Evolutionary conservation across 2,888 invertebrate genomes (phyloP).

Genomic region (Ctena decussata): DNA sequence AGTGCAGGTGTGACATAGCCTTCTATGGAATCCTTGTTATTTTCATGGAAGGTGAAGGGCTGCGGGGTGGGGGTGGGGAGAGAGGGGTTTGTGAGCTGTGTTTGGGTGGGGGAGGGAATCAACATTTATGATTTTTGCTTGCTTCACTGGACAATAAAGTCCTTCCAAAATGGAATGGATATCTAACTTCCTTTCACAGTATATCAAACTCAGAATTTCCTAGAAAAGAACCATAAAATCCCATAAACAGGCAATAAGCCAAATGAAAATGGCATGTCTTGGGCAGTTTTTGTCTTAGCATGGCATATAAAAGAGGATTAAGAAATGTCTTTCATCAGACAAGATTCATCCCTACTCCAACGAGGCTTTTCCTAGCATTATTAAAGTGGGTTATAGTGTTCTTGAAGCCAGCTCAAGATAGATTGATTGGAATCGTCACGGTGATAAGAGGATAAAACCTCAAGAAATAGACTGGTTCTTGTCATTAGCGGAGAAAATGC

Average conservation of each 20-base stretch:
- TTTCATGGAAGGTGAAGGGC: too few relatives aligned
- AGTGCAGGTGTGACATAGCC: too few relatives aligned
- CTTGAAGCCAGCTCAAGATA: constrained; percentile 39
- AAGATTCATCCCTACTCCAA: neutral
- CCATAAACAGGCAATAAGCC: neutral
- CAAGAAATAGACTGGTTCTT: constrained; percentile 46
- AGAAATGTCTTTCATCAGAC: neutral
- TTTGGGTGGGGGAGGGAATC: too few relatives aligned
- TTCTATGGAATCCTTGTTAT: too few relatives aligned
- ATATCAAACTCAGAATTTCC: too few relatives aligned
- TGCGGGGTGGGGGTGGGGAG: too few relatives aligned
- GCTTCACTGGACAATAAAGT: too few relatives aligned
- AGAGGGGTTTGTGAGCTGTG: too few relatives aligned
- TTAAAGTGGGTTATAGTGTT: constrained; percentile 5
- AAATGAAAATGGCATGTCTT: neutral
- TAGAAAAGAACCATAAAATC: neutral
- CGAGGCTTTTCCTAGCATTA: neutral
- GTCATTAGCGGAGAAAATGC: constrained; percentile 53
- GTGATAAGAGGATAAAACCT: constrained; percentile 48
- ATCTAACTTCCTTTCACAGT: too few relatives aligned
- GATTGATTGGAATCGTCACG: constrained; percentile 46
- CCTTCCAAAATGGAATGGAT: too few relatives aligned
- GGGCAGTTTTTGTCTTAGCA: neutral
- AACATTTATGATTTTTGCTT: too few relatives aligned
- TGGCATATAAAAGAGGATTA: neutral